These are phyloP conservation scores for Stenotaenia linearis DNA, from an alignment of 2,888 invertebrate species.

Conservation along the genomic window DNA sequence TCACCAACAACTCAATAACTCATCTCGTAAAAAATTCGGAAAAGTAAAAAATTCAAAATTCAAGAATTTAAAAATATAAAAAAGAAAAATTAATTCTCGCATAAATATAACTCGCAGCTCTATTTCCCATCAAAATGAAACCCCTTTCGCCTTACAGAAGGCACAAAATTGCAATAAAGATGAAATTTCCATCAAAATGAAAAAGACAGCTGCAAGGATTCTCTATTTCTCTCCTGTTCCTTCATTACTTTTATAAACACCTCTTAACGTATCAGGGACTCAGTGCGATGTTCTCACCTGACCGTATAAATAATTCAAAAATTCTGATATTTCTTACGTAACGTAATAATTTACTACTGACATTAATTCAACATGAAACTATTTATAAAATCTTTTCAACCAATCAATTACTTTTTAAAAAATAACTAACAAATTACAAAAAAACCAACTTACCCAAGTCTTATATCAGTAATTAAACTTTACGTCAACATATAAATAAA, in stretches of 20 bases:
- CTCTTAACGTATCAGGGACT: background rate
- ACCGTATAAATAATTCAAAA: no score
- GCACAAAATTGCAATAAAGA: background rate
- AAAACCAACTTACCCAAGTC: background rate
- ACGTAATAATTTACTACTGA: no score
- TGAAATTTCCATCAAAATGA: background rate
- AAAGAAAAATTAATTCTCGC: background rate
- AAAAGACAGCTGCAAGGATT: background rate
- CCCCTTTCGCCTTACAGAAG: background rate
- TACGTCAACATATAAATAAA: background rate
- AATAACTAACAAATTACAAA: background rate
- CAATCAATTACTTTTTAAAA: background rate
- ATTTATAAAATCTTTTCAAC: no score
- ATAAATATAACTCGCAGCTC: background rate
- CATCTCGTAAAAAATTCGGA: background rate
- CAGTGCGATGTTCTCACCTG: no score
- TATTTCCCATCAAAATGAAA: background rate
- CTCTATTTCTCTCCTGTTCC: background rate
- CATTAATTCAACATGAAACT: no score
- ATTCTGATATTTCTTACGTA: no score
- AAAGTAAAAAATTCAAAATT: background rate
- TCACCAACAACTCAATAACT: conserved; percentile 12
- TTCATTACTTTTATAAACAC: conserved; percentile 7
- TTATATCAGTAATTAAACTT: background rate
- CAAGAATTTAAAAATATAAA: background rate